These are phyloP conservation scores for Drosophila formosana DNA, from an alignment of 2,888 invertebrate species.

Conservation along the genomic window DNA sequence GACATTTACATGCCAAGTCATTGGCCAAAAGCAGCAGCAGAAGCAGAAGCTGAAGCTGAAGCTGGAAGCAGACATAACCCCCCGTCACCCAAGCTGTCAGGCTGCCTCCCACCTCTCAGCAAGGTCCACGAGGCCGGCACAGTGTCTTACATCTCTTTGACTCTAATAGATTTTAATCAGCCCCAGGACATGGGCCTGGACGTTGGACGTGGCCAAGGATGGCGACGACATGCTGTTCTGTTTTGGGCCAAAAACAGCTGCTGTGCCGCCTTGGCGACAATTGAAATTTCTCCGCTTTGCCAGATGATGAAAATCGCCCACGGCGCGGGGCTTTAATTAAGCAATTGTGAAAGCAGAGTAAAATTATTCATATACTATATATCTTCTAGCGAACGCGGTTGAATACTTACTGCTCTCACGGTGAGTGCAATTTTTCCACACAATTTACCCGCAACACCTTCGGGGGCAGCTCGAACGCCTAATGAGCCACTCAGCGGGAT, in stretches of 20 bases:
- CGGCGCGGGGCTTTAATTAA: conserved; percentile 78
- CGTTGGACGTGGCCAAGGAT: conserved; percentile 33
- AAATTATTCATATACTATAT: conserved; percentile 8
- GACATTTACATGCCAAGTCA: conserved; percentile 76
- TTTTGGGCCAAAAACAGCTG: conserved; percentile 37
- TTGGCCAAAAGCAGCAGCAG: conserved; percentile 44
- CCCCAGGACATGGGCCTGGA: conserved; percentile 72
- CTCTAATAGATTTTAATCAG: conserved; percentile 83
- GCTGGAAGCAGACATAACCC: neutral
- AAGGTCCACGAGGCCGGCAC: conserved; percentile 27
- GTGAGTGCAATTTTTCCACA: conserved; percentile 57
- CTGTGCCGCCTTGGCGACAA: conserved; percentile 44
- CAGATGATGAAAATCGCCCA: conserved; percentile 68
- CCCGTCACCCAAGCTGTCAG: neutral
- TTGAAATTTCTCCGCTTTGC: conserved; percentile 38
- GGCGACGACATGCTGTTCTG: conserved; percentile 61
- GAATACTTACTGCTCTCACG: neutral
- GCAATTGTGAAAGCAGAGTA: conserved; percentile 47
- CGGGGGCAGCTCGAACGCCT: conserved; percentile 55
- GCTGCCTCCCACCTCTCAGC: conserved; percentile 6
- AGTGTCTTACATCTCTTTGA: conserved; percentile 76
- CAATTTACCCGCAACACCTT: conserved; percentile 65
- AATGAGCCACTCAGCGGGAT: conserved; percentile 69
- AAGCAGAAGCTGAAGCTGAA: too few species aligned
- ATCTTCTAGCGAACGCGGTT: conserved; percentile 1